phyloP scores from a whole-genome alignment of 2,888 invertebrate species.

The Pollenia amentaria region DNA sequence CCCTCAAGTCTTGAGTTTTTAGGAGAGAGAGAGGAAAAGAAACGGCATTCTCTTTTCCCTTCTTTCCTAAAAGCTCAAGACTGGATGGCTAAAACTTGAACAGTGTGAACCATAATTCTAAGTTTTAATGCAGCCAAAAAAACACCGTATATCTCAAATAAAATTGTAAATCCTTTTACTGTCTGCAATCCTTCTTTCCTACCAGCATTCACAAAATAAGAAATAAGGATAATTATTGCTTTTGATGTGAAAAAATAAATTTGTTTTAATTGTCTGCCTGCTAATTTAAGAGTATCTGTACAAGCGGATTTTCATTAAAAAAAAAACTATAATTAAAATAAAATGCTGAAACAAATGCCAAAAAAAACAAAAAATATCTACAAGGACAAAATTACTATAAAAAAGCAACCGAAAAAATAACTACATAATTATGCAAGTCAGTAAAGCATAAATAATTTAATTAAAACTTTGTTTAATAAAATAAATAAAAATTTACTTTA shows the following conservation, averaged over 20 bases:
- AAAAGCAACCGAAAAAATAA: background rate
- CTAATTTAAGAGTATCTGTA: background rate
- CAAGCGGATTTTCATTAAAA: background rate
- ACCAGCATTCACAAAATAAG: too few species aligned
- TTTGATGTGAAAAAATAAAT: background rate
- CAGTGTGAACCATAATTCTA: too few species aligned
- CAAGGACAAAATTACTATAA: slow-evolving; percentile 16
- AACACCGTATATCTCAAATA: too few species aligned
- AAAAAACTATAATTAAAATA: background rate
- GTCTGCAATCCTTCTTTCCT: too few species aligned
- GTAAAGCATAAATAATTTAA: slow-evolving; percentile 63
- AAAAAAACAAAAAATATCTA: background rate
- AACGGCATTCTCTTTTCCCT: too few species aligned
- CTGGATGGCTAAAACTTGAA: too few species aligned
- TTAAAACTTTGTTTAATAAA: slow-evolving; percentile 60
- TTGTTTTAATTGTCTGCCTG: background rate
- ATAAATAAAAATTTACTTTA: slow-evolving; percentile 22
- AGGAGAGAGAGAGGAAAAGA: too few species aligned
- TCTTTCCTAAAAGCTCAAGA: too few species aligned
- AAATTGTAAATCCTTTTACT: too few species aligned
- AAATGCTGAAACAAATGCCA: background rate
- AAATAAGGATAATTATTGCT: background rate
- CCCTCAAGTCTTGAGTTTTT: too few species aligned
- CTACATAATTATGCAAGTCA: slow-evolving; percentile 31
- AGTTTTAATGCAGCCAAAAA: too few species aligned